phyloP scores from a whole-genome alignment of 2,113 vertebrate genomes.

The Carassius gibelio region DNA sequence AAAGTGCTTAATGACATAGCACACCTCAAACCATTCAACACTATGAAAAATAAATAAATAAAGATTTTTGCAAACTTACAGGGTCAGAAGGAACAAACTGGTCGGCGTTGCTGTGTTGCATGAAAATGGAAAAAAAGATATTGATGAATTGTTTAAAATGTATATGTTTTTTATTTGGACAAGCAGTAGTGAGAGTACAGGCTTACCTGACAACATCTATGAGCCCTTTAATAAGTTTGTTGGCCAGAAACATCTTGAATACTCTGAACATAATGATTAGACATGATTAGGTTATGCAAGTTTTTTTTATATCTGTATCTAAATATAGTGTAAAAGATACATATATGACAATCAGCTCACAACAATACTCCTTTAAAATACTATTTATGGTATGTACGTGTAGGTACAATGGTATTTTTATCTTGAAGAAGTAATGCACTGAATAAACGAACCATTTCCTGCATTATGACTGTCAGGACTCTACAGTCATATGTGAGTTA shows the following conservation, averaged over 20 bases:
- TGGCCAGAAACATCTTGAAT: conserved; percentile 59
- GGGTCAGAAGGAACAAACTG: conserved; percentile 66
- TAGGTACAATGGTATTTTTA: not conserved
- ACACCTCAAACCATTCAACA: not conserved
- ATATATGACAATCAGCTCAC: not conserved
- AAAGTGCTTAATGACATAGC: not conserved
- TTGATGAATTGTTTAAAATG: not conserved
- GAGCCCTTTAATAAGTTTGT: conserved; percentile 60
- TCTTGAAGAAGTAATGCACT: not conserved
- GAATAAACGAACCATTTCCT: not conserved
- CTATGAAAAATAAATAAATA: not conserved
- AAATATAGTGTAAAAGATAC: no score
- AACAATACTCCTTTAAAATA: no score
- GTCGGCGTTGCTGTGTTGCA: conserved; percentile 66
- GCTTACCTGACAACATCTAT: conserved; percentile 63
- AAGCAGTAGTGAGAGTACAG: not conserved
- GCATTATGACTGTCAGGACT: not conserved
- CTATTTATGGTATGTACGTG: not conserved
- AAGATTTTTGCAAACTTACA: conserved; percentile 61
- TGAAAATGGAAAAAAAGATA: not conserved
- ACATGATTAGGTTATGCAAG: not conserved
- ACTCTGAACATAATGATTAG: not conserved
- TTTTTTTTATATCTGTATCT: no score
- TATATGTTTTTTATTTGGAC: not conserved
- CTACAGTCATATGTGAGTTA: not conserved